Percentiles rank a stretch among this genome's conserved stretches.
Conservation (phyloP, 2,797 vertebrate species). For the Acrocephalus scirpaceus region DNA sequence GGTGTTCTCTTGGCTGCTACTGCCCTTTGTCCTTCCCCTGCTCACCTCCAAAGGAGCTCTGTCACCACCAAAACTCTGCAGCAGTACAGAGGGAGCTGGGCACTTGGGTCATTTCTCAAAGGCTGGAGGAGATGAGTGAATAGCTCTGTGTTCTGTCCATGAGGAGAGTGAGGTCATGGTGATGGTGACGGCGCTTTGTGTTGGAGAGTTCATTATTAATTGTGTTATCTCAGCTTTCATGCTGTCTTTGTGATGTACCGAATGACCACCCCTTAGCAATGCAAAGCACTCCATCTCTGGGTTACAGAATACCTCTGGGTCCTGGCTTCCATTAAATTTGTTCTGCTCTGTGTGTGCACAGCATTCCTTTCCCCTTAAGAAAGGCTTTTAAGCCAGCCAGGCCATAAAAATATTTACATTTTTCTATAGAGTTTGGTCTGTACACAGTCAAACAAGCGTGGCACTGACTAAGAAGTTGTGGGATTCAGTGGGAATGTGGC, state of each 20-base stretch:
- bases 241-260: not conserved
- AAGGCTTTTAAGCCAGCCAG: conserved; percentile 26
- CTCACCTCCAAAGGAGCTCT: not conserved
- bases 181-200: not conserved
- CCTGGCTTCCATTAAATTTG: conserved; percentile 37
- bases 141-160: not conserved
- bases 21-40: not conserved
- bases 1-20: not conserved
- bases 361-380: conserved; percentile 52
- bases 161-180: not conserved
- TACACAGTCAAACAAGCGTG: not conserved
- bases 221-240: not conserved
- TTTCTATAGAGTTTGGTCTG: conserved; percentile 9
- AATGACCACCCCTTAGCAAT: not conserved
- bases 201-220: conserved; percentile 19
- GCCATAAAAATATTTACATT: conserved; percentile 60
- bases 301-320: not conserved
- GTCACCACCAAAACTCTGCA: not conserved
- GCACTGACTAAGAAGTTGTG: not conserved
- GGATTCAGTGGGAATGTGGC: not conserved
- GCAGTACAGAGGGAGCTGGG: not conserved
- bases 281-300: not conserved
- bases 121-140: not conserved
- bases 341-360: not conserved
- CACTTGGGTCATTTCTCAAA: not conserved